Evolutionary conservation across 2,797 vertebrate species (phyloP).

Genomic region (Mus minutoides): DNA sequence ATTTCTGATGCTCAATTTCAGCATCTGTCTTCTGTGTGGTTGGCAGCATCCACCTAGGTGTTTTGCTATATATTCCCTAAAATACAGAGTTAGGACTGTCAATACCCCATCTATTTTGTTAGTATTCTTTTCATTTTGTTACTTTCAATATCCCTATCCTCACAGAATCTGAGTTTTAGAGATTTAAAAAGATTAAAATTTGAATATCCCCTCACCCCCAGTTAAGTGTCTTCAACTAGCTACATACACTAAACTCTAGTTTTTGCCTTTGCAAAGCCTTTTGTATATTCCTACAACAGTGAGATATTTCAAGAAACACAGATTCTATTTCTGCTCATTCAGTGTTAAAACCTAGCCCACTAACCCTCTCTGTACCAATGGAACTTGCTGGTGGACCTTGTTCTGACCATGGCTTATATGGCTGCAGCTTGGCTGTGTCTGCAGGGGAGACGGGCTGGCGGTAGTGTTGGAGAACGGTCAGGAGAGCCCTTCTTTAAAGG

Average conservation of each 20-base stretch:
- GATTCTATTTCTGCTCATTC: background rate
- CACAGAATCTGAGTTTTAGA: background rate
- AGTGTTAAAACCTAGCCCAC: fast-evolving
- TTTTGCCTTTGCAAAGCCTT: background rate
- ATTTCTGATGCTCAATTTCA: too few relatives aligned
- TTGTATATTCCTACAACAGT: background rate
- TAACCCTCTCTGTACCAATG: fast-evolving
- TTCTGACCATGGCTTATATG: background rate
- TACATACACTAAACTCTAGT: background rate
- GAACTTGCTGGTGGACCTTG: fast-evolving
- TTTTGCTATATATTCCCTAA: background rate
- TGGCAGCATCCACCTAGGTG: too few relatives aligned
- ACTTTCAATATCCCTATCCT: background rate
- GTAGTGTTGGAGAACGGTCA: fast-evolving
- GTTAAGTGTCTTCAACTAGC: background rate
- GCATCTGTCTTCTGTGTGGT: background rate
- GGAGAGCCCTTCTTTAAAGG: too few relatives aligned
- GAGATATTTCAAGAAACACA: background rate
- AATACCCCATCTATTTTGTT: background rate
- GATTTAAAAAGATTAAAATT: background rate
- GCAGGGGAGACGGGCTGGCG: background rate
- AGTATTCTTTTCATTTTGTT: background rate
- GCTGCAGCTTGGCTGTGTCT: too few relatives aligned
- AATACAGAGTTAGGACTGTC: background rate
- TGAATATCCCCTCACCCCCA: background rate